Evolutionary conservation across 2,797 vertebrate species (phyloP).

Genomic region (Sebastolobus alascanus): DNA sequence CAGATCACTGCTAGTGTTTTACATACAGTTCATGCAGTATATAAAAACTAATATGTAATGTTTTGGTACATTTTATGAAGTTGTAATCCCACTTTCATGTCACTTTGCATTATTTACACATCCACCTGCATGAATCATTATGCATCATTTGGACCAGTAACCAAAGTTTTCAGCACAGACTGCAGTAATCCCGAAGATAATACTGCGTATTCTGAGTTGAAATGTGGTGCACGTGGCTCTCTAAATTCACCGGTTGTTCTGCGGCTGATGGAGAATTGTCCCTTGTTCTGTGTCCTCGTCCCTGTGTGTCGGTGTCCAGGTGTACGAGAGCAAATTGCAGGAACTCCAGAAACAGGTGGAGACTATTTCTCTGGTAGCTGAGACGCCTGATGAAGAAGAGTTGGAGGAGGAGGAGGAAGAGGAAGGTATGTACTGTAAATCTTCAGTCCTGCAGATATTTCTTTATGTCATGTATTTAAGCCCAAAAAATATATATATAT

Average conservation of each 20-base stretch:
- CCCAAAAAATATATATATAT: too few species aligned
- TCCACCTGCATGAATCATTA: not conserved
- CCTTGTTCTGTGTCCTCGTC: slow-evolving; percentile 74
- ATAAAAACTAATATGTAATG: not conserved
- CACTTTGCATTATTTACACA: not conserved
- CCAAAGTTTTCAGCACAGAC: not conserved
- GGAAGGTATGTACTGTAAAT: slow-evolving; percentile 80
- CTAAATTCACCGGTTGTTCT: slow-evolving; percentile 45
- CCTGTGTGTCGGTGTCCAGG: slow-evolving; percentile 86
- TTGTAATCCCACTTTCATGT: slow-evolving; percentile 2
- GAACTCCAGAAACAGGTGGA: slow-evolving; percentile 99
- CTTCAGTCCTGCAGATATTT: not conserved
- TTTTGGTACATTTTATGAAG: not conserved
- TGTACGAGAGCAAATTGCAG: slow-evolving; percentile 98
- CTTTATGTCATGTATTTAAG: not conserved
- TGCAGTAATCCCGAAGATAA: not conserved
- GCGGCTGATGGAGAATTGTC: slow-evolving; percentile 69
- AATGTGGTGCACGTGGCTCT: not conserved
- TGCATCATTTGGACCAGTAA: not conserved
- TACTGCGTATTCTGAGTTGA: not conserved
- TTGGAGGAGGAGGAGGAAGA: slow-evolving; percentile 94
- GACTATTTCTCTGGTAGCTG: slow-evolving; percentile 93
- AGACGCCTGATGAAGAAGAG: slow-evolving; percentile 95
- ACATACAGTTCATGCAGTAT: too few species aligned
- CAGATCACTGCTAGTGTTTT: not conserved